Evolutionary conservation across 35 echinoderm and acorn worm genomes (phyloP), one percentile per base, ranked within the genome.

Genomic region (Anneissia japonica): DNA sequence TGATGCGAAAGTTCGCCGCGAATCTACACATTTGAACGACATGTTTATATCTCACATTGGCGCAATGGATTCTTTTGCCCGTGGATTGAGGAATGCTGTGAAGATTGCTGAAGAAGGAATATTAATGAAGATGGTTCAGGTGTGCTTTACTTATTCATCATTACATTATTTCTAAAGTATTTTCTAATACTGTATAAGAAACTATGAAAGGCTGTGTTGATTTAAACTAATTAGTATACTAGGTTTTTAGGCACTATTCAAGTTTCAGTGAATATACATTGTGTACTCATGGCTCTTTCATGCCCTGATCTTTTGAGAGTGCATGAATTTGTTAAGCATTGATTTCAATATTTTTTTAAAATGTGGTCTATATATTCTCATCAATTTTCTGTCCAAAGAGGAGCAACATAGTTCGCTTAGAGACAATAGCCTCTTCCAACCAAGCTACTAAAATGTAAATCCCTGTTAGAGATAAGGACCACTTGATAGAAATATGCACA

Each of bases 1-100:
- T 84, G 95, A 98, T 91, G 91, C 91, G 79, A 98, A 98, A 80
- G 95, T 98, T 34, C 89, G 95, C 12, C 88, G 95, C 14, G 95
- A 98, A 45, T 98, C 95, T 9, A 98, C 92, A 2, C 83, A 88
- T 46, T 33, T 94, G 13, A 64, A 91, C 26, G 95, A 98, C 34
- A 93, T 98, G 89, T 98, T 98, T 75, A 94, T 94, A 19, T 89
- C 95, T 39, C 95, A 93, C 46, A 91, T 98, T 56, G 95, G 95
- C 10, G 95, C 95, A 4, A 98, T 98, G 91, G 92, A 94, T 77
- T 86, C 88, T 23, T 98, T 98, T 81, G 95, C 92, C 23, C 86
- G 95, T n/a, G 95, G 95, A 0, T 83, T 98, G 11, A 72, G 87
- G n/a, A 91, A 83, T 84, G 95, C 95, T 34, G 91, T 83, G 14